A percentile compares a stretch with the other conserved stretches of the same genome.
These are phyloP conservation scores for Leptinotarsa juncta DNA, from an alignment of 2,888 invertebrate species.

Conservation along the genomic window DNA sequence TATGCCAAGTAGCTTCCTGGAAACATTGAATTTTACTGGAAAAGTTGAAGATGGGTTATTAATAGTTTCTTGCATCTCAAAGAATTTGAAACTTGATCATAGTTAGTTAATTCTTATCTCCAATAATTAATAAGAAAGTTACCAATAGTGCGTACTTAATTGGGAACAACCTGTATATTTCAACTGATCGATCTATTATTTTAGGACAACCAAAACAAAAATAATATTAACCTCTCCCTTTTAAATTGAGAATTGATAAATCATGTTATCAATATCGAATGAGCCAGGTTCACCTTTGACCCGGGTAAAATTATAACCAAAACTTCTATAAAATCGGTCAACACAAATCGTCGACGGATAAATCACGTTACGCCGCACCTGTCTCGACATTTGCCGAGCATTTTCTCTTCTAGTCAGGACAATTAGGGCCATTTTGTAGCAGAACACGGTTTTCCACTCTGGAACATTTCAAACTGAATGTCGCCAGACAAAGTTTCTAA, in stretches of 20 bases:
- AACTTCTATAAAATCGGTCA: conserved; percentile 10
- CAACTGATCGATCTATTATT: neutral
- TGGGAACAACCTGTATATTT: no score
- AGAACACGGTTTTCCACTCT: conserved; percentile 24
- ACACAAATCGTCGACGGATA: neutral
- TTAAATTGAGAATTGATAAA: neutral
- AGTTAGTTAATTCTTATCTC: no score
- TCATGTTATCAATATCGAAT: neutral
- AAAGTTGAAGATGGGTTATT: no score
- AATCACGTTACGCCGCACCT: conserved; percentile 12
- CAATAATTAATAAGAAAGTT: no score
- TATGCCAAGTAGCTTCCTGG: no score
- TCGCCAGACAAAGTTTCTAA: conserved; percentile 12
- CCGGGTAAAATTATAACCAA: conserved; percentile 3
- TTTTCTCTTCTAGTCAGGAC: conserved; percentile 19
- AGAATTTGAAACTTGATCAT: no score
- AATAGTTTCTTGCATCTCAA: no score
- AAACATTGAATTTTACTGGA: no score
- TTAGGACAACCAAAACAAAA: conserved; percentile 2
- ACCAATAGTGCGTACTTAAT: no score
- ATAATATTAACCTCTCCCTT: neutral
- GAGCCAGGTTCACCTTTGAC: neutral
- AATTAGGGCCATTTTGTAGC: conserved; percentile 24
- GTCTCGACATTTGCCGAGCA: conserved; percentile 16
- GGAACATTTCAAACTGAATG: conserved; percentile 17